phyloP scores from a whole-genome alignment of 2,797 vertebrate species.

The Catharus ustulatus region DNA sequence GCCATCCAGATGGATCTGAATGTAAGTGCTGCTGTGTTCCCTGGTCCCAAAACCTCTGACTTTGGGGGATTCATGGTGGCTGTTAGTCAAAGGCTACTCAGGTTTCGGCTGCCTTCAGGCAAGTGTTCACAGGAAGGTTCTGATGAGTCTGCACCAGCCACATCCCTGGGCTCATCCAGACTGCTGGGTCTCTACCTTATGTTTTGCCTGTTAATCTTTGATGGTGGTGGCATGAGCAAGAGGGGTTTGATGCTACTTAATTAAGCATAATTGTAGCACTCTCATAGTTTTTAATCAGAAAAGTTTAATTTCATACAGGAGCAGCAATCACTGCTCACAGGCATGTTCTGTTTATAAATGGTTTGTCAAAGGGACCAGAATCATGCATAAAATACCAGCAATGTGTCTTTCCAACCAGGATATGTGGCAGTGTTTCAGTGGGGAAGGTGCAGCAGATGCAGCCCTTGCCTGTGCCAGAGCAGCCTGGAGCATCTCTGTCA shows the following conservation, averaged over 20 bases:
- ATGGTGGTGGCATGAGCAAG: background rate
- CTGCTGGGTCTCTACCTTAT: background rate
- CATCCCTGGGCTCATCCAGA: too few relatives aligned
- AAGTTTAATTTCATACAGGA: background rate
- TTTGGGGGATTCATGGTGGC: too few relatives aligned
- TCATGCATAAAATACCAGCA: background rate
- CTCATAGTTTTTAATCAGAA: background rate
- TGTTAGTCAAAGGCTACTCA: background rate
- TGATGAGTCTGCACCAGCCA: background rate
- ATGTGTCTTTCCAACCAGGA: background rate
- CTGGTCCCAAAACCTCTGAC: background rate
- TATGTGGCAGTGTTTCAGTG: rapidly evolving
- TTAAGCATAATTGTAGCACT: background rate
- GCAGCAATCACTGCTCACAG: background rate
- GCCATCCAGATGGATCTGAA: constrained; percentile 74
- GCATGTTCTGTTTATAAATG: background rate
- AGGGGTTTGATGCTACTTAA: background rate
- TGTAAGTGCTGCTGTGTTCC: constrained; percentile 9
- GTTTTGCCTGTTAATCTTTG: background rate
- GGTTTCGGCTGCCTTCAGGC: background rate
- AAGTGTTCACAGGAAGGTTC: rapidly evolving
- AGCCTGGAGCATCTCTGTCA: background rate
- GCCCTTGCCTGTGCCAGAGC: background rate
- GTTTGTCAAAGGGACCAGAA: background rate
- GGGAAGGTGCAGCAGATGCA: background rate